phyloP scores from a whole-genome alignment of 2,888 invertebrate species.

The Terebella lapidaria region DNA sequence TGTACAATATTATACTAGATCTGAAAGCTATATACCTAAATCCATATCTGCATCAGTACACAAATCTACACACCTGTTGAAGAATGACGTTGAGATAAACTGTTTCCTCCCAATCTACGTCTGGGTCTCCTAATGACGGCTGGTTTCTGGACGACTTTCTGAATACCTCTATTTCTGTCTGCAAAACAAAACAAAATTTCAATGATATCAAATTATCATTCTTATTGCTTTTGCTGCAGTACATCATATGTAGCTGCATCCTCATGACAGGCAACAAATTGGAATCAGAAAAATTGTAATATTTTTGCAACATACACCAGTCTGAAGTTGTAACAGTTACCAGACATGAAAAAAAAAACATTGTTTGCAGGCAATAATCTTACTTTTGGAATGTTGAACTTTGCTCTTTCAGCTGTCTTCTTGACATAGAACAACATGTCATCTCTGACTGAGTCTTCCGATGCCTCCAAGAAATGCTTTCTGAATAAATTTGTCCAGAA shows the following conservation, averaged over 20 bases:
- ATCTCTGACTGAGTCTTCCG: constrained; percentile 63
- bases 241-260: no score
- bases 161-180: constrained; percentile 78
- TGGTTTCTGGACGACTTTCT: constrained; percentile 94
- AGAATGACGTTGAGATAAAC: constrained; percentile 94
- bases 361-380: no score
- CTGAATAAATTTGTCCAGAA: constrained; percentile 96
- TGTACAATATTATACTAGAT: no score
- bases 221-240: no score
- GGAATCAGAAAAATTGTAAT: constrained; percentile 12
- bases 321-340: no score
- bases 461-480: constrained; percentile 79
- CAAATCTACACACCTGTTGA: constrained; percentile 86
- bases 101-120: constrained; percentile 98
- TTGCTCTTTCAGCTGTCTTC: constrained; percentile 27
- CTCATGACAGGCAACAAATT: no score
- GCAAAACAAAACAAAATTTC: constrained; percentile 15
- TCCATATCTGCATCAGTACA: no score
- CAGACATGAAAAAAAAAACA: no score
- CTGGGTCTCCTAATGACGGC: constrained; percentile 84
- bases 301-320: background rate
- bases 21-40: no score
- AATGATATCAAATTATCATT: constrained; percentile 62
- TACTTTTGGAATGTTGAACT: constrained; percentile 20
- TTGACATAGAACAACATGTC: constrained; percentile 94